These are phyloP conservation scores for Phyllotis vaccarum DNA, from an alignment of 2,797 vertebrate genomes.

Conservation along the genomic window DNA sequence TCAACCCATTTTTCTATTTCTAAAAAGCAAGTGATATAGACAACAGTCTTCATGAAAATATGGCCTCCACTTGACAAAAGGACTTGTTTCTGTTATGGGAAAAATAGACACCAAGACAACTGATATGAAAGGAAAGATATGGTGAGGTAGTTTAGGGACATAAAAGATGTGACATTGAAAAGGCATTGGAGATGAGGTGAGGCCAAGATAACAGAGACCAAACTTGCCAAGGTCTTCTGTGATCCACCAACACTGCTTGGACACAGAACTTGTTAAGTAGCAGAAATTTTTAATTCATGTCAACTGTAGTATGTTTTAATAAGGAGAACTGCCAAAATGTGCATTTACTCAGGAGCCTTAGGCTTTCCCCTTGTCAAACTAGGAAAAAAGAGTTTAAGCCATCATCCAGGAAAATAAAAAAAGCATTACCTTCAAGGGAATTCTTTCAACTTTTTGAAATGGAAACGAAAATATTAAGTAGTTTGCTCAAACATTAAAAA, in stretches of 20 bases:
- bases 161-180: background rate
- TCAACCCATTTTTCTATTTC: background rate
- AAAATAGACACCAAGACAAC: background rate
- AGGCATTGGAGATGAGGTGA: background rate
- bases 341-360: background rate
- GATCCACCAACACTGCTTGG: background rate
- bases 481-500: conserved; percentile 32
- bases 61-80: background rate
- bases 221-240: background rate
- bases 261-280: background rate
- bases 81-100: background rate
- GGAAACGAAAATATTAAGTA: conserved; percentile 48
- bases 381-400: background rate
- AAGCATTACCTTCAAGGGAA: background rate
- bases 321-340: background rate
- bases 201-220: background rate
- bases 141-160: background rate
- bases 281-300: conserved; percentile 9
- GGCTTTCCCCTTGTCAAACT: conserved; percentile 33
- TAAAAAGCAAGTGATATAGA: background rate
- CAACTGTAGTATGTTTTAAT: background rate
- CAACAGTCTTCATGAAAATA: background rate
- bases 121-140: background rate
- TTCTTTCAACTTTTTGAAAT: conserved; percentile 6
- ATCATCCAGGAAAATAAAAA: background rate